These are phyloP conservation scores for Gila robusta DNA, from an alignment of 2,797 vertebrate species.

Conservation along the genomic window DNA sequence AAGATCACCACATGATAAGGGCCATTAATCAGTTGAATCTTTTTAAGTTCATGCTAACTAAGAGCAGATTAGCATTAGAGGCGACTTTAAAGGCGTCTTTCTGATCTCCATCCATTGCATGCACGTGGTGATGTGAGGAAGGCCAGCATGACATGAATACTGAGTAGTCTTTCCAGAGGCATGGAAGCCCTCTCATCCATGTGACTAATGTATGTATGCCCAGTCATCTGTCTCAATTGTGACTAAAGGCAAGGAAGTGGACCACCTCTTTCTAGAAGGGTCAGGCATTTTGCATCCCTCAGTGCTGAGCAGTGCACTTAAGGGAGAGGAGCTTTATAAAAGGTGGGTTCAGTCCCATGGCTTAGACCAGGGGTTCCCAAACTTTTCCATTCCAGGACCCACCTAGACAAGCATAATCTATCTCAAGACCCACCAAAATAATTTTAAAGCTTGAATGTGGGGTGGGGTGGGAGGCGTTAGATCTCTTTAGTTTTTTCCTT, in stretches of 20 bases:
- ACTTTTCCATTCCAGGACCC: too few species aligned
- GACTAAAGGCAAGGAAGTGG: slow-evolving; percentile 51
- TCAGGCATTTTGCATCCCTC: slow-evolving; percentile 39
- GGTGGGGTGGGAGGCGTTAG: too few species aligned
- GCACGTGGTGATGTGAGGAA: slow-evolving; percentile 46
- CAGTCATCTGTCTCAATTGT: slow-evolving; percentile 61
- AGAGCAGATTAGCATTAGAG: slow-evolving; percentile 17
- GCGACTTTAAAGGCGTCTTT: slow-evolving; percentile 36
- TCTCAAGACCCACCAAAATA: too few species aligned
- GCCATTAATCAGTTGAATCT: slow-evolving; percentile 25
- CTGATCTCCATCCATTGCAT: slow-evolving; percentile 48
- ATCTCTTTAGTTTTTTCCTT: too few species aligned
- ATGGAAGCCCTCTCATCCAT: slow-evolving; percentile 51
- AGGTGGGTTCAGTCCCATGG: slow-evolving; percentile 60
- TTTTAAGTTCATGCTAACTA: slow-evolving; percentile 34
- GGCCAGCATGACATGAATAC: slow-evolving; percentile 56
- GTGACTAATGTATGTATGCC: slow-evolving; percentile 59
- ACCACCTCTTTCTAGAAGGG: slow-evolving; percentile 42
- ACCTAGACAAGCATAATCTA: too few species aligned
- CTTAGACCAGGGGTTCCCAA: too few species aligned
- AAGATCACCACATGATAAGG: not conserved
- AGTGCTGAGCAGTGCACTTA: slow-evolving; percentile 37
- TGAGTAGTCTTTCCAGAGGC: slow-evolving; percentile 60
- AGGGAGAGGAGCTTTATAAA: slow-evolving; percentile 58
- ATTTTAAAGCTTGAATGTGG: too few species aligned